phyloP scores from a whole-genome alignment of 2,888 invertebrate genomes.

The Himalopsyche tibetana region DNA sequence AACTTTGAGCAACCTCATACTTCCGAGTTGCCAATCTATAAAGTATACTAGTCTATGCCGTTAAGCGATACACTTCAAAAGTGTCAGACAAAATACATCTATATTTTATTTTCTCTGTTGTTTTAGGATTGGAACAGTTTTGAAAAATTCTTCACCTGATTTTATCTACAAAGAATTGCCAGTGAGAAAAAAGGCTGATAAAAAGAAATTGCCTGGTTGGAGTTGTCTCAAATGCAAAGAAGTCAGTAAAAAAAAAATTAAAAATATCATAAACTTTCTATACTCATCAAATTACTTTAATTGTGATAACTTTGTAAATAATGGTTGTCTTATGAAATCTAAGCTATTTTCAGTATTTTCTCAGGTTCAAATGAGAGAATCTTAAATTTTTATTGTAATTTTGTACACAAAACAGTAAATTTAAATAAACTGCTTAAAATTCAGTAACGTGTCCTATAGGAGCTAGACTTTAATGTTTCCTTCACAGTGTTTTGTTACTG shows the following conservation, averaged over 20 bases:
- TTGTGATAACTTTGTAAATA: too few species aligned
- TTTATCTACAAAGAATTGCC: constrained; percentile 69
- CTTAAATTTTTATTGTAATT: too few species aligned
- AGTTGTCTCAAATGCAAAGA: constrained; percentile 73
- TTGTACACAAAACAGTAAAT: too few species aligned
- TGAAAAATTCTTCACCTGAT: neutral
- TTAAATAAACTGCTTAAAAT: neutral
- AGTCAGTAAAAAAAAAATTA: constrained; percentile 67
- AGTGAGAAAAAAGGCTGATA: constrained; percentile 72
- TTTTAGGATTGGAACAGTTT: neutral
- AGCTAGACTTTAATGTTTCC: neutral
- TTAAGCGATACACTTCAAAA: constrained; percentile 83
- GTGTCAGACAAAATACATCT: constrained; percentile 80
- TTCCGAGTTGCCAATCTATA: too few species aligned
- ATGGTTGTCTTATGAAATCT: too few species aligned
- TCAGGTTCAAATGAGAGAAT: too few species aligned
- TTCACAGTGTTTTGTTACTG: neutral
- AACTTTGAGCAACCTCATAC: too few species aligned
- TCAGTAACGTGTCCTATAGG: neutral
- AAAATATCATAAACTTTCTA: too few species aligned
- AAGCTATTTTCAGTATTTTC: too few species aligned
- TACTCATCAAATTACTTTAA: too few species aligned
- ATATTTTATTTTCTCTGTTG: neutral
- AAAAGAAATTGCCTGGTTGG: constrained; percentile 73
- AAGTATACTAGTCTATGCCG: too few species aligned